These are phyloP conservation scores for Pipistrellus nathusii DNA, from an alignment of 2,797 vertebrate genomes.

Conservation along the genomic window DNA sequence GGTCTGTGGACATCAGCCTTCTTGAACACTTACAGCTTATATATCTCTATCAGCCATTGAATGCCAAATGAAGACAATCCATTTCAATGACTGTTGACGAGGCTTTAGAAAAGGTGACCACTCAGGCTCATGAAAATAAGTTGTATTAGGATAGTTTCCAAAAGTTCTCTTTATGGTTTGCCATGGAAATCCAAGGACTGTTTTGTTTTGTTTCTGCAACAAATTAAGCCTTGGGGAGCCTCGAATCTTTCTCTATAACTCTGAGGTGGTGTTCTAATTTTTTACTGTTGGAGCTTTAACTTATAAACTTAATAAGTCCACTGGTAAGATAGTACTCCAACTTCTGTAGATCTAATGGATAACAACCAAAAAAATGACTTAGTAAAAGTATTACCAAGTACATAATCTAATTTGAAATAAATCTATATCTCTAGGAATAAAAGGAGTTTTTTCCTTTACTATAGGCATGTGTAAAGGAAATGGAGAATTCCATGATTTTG, in stretches of 20 bases:
- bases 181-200: background rate
- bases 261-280: conserved; percentile 28
- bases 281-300: conserved; percentile 36
- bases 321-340: background rate
- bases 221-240: background rate
- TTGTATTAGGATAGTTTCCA: conserved; percentile 37
- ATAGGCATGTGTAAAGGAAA: conserved; percentile 34
- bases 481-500: conserved; percentile 33
- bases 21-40: background rate
- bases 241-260: background rate
- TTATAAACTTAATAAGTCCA: conserved; percentile 31
- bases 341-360: background rate
- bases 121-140: background rate
- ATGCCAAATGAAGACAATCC: background rate
- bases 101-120: background rate
- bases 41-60: background rate
- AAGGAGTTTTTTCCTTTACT: conserved; percentile 14
- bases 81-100: background rate
- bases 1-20: background rate
- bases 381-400: background rate
- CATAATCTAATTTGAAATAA: conserved; percentile 53
- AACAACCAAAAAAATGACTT: background rate
- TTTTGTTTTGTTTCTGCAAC: background rate
- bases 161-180: background rate
- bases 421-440: background rate